Conservation (phyloP, 1,140 invertebrate genomes). For the Polypedilum pembai region DNA sequence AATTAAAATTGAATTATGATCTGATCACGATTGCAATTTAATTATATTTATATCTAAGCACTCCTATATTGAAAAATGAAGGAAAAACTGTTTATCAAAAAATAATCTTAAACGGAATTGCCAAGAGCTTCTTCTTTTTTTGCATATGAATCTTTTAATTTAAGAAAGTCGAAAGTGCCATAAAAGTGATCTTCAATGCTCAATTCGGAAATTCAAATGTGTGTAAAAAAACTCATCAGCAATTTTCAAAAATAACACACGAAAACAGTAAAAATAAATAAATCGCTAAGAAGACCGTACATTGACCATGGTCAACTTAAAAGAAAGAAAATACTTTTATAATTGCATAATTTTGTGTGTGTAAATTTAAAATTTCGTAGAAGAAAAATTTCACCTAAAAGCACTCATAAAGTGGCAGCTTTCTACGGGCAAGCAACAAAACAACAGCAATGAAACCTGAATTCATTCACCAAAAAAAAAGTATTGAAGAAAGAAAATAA, state of each 20-base stretch:
- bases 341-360: neutral
- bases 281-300: neutral
- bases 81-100: neutral
- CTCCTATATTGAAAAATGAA: neutral
- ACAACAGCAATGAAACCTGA: constrained; percentile 20
- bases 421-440: neutral
- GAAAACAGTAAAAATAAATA: no score
- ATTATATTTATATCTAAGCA: no score
- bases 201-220: neutral
- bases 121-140: neutral
- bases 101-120: neutral
- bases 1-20: no score
- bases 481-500: no score
- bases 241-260: no score
- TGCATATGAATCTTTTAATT: neutral
- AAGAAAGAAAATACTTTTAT: neutral
- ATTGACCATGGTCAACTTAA: constrained; percentile 1
- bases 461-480: constrained; percentile 13
- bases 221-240: no score
- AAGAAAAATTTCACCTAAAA: neutral
- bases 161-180: neutral
- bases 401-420: neutral
- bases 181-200: neutral
- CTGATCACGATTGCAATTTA: no score
- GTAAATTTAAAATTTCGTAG: neutral